Conservation (phyloP, 2,888 invertebrate species). For the Pardosa pseudoannulata region DNA sequence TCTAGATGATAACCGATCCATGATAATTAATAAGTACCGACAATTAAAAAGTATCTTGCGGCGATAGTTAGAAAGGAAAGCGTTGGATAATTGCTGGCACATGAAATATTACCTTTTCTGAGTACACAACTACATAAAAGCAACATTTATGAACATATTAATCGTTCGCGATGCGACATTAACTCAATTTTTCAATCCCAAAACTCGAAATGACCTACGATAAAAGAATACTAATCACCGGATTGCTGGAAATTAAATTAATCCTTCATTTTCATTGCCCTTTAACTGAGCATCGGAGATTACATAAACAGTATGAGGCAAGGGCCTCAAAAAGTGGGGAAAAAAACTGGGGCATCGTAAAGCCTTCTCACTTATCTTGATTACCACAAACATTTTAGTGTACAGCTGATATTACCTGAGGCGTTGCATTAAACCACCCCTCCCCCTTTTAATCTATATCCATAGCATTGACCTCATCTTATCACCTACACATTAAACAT, state of each 20-base stretch:
- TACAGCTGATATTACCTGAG: neutral
- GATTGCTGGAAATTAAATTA: neutral
- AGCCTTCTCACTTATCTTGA: neutral
- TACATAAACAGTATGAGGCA: neutral
- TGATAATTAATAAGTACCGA: neutral
- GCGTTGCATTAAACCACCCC: neutral
- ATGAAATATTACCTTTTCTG: neutral
- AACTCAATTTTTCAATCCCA: neutral
- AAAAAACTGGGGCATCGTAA: neutral
- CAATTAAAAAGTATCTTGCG: neutral
- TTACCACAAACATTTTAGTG: neutral
- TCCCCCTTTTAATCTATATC: constrained; percentile 54
- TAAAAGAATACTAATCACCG: neutral
- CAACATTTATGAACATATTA: neutral
- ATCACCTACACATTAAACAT: constrained; percentile 60
- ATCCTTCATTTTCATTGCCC: neutral
- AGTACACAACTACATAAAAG: neutral
- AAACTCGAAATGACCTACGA: neutral
- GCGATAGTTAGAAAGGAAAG: neutral
- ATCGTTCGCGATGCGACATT: neutral
- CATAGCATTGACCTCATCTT: constrained; percentile 64
- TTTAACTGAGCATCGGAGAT: neutral
- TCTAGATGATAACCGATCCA: too few relatives aligned
- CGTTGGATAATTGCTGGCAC: neutral
- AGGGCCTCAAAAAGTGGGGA: neutral